A percentile compares a stretch with the other conserved stretches of the same genome.
phyloP scores from a whole-genome alignment of 1,140 invertebrate species.

The Anagrus nilaparvatae region DNA sequence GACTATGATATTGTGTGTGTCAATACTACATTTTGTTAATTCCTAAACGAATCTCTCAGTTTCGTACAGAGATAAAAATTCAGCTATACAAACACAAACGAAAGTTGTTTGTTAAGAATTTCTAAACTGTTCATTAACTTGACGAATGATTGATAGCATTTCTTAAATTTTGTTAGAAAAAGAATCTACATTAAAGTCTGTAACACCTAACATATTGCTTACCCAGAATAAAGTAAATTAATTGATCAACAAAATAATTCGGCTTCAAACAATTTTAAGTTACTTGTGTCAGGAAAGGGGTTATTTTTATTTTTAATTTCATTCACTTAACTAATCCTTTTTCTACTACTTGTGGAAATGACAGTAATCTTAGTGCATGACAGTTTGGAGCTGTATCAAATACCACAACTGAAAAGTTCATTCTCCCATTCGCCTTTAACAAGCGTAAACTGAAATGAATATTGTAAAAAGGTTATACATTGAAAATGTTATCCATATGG shows the following conservation, averaged over 20 bases:
- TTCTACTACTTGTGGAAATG: slow-evolving; percentile 94
- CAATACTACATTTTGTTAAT: slow-evolving; percentile 90
- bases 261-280: slow-evolving; percentile 7
- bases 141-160: slow-evolving; percentile 82
- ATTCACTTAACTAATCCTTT: slow-evolving; percentile 92
- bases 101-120: slow-evolving; percentile 97
- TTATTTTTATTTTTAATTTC: slow-evolving; percentile 81
- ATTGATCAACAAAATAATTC: slow-evolving; percentile 1
- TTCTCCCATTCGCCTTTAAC: slow-evolving; percentile 88
- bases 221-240: slow-evolving; percentile 52
- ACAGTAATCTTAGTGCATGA: slow-evolving; percentile 92
- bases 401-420: slow-evolving; percentile 99
- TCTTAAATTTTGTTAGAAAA: slow-evolving; percentile 92
- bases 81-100: slow-evolving; percentile 98
- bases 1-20: slow-evolving; percentile 94
- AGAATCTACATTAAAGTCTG: slow-evolving; percentile 83
- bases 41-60: slow-evolving; percentile 93
- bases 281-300: slow-evolving; percentile 68
- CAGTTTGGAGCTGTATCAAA: slow-evolving; percentile 99
- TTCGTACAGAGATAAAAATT: slow-evolving; percentile 98
- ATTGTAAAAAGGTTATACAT: slow-evolving; percentile 1
- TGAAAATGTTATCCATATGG: slow-evolving; percentile 3
- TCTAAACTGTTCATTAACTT: slow-evolving; percentile 96
- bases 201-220: slow-evolving; percentile 73
- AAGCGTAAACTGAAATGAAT: slow-evolving; percentile 68